Evolutionary conservation across 2,797 vertebrate species (phyloP).

Genomic region (Coregonus suidteri): DNA sequence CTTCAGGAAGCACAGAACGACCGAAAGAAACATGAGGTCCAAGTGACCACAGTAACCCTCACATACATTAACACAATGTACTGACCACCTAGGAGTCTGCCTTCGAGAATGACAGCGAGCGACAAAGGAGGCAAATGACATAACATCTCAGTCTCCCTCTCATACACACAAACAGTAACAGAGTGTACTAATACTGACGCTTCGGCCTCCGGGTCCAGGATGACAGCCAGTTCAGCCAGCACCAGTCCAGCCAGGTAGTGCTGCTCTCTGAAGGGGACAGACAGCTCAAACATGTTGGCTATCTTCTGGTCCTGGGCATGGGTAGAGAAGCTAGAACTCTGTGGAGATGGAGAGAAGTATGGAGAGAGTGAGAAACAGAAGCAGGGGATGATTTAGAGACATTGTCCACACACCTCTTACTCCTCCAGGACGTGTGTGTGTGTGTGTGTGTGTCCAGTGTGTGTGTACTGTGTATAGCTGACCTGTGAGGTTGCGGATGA

Average conservation of each 20-base stretch:
- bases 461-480: constrained; percentile 6
- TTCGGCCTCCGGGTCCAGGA: constrained; percentile 95
- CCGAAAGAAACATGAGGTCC: not conserved
- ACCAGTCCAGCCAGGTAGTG: constrained; percentile 94
- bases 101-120: no score
- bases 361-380: not conserved
- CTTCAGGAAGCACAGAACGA: not conserved
- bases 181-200: constrained; percentile 76
- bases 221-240: constrained; percentile 90
- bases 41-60: no score
- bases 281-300: constrained; percentile 98
- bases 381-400: not conserved
- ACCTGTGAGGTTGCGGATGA: constrained; percentile 98
- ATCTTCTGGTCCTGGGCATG: constrained; percentile 98
- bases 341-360: constrained; percentile 20
- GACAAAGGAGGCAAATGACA: no score
- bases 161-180: constrained; percentile 11
- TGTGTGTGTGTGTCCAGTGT: not conserved
- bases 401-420: not conserved
- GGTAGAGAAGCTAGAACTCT: constrained; percentile 99
- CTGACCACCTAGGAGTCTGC: no score
- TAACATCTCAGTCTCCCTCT: no score
- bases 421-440: not conserved
- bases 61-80: no score
- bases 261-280: constrained; percentile 95